Conservation (phyloP, 2,888 invertebrate genomes). For the Blastobasis adustella region DNA sequence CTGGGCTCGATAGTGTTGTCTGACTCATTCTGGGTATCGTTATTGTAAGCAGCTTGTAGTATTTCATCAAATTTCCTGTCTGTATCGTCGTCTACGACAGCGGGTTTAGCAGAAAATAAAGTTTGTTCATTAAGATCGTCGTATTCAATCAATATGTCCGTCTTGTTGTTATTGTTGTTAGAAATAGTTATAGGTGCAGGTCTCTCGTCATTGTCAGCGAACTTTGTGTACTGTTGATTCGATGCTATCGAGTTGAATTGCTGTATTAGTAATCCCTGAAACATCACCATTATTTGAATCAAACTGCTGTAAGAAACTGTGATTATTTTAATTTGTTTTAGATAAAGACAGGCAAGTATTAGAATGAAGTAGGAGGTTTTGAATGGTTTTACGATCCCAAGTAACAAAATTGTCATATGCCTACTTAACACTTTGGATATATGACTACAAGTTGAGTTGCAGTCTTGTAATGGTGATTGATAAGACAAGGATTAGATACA, state of each 20-base stretch:
- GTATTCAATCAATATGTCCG: slow-evolving; percentile 57
- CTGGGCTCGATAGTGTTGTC: slow-evolving; percentile 32
- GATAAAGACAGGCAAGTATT: too few relatives aligned
- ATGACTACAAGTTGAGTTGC: too few relatives aligned
- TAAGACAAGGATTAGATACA: too few relatives aligned
- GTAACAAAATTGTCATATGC: too few relatives aligned
- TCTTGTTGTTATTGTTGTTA: slow-evolving; percentile 33
- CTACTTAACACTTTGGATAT: too few relatives aligned
- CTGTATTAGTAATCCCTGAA: slow-evolving; percentile 68
- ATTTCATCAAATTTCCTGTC: slow-evolving; percentile 62
- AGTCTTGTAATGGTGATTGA: too few relatives aligned
- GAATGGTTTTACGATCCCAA: too few relatives aligned
- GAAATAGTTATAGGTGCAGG: slow-evolving; percentile 11
- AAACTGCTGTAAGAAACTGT: too few relatives aligned
- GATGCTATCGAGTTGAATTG: slow-evolving; percentile 63
- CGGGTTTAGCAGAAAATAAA: slow-evolving; percentile 51
- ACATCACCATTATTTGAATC: slow-evolving; percentile 20
- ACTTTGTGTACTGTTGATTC: slow-evolving; percentile 55
- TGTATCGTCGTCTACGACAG: slow-evolving; percentile 48
- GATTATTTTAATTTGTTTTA: too few relatives aligned
- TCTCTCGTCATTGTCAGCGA: slow-evolving; percentile 34
- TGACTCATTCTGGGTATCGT: slow-evolving; percentile 21
- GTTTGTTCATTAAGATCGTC: slow-evolving; percentile 46
- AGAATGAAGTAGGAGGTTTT: too few relatives aligned
- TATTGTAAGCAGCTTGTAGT: slow-evolving; percentile 43